These are phyloP conservation scores for Phasianus colchicus DNA, from an alignment of 2,113 vertebrate genomes.

Conservation along the genomic window DNA sequence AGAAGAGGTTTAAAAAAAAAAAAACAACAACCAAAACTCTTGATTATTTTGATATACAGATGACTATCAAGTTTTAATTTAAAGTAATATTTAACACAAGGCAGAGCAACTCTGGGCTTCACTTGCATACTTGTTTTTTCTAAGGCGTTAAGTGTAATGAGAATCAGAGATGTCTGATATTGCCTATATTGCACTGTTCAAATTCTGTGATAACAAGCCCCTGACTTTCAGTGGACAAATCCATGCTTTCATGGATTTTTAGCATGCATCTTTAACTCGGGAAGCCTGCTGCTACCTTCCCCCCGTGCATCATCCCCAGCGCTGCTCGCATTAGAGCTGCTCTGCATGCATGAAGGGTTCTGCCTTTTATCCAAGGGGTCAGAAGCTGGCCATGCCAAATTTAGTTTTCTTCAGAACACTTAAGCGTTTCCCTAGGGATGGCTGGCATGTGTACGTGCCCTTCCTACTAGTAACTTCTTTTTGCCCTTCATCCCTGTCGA, in stretches of 20 bases:
- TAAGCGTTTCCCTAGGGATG: not conserved
- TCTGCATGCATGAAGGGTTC: conserved; percentile 22
- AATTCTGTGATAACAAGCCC: not conserved
- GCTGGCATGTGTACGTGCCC: not conserved
- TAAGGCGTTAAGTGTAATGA: not conserved
- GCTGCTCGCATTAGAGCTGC: not conserved
- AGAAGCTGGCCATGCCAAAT: conserved; percentile 38
- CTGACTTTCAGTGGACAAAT: not conserved
- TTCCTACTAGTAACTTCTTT: not conserved
- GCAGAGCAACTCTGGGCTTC: not conserved
- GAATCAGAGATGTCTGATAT: not conserved
- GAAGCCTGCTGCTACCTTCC: not conserved
- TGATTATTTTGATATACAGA: not conserved
- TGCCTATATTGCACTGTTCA: not conserved
- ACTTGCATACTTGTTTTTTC: not conserved
- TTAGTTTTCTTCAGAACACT: conserved; percentile 27
- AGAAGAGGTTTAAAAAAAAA: not conserved
- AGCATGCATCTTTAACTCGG: fast-evolving
- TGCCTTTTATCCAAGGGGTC: conserved; percentile 11
- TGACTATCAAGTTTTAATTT: not conserved
- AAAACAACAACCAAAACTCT: no score
- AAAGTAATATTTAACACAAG: not conserved
- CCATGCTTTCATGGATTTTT: not conserved
- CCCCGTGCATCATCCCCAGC: not conserved
- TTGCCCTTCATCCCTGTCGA: not conserved